Base-by-base conservation (phyloP, 2,888 invertebrate genomes). In the Harpagoxenus sublaevis region DNA sequence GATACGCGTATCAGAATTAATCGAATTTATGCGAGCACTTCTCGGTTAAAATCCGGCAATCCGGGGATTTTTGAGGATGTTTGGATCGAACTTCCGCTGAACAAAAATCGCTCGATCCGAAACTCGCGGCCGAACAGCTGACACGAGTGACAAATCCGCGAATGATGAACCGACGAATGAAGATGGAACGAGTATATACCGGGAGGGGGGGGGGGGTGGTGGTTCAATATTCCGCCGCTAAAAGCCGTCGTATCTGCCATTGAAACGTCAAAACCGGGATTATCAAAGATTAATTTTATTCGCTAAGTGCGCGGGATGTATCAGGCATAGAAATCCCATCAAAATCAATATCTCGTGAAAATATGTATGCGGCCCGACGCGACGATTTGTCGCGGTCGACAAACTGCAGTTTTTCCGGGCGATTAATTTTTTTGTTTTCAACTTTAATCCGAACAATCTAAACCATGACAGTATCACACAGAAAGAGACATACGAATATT, bases 201-300 rank as follows among this genome's bases (percentile, higher is more conserved):
- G 71, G 35, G 23, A 23, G 23, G 23, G 23, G 23, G 23, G 23
- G 23, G 39, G 23, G 55, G 68, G 57, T 48, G 48, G 28, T 18
- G 70, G 60, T 60, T 71, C 71, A 48, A 71, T 71, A 71, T 79
- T 60, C 48, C 28, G 57, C 45, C 57, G 57, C 31, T 79, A 79
- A 79, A 79, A 79, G 79, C 79, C 79, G 23, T 70, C 78, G 28
- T 45, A 35, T 57, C 23, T 70, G 78, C 55, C 57, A 70, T 60
- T 71, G 48, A 60, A 79, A 71, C 28, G 71, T 79, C 71, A 60
- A 35, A 35, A 57, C 28, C 28, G 60, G 79, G 48, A 79, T 79
- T 79, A 79, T 79, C 71, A 79, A 79, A 79, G 79, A 79, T 79
- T 79, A 79, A 79, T 79, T 79, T 79, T 60, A 79, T 71, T 78